Evolutionary conservation across 2,888 invertebrate species (phyloP).

Genomic region (Scotopteryx bipunctaria): DNA sequence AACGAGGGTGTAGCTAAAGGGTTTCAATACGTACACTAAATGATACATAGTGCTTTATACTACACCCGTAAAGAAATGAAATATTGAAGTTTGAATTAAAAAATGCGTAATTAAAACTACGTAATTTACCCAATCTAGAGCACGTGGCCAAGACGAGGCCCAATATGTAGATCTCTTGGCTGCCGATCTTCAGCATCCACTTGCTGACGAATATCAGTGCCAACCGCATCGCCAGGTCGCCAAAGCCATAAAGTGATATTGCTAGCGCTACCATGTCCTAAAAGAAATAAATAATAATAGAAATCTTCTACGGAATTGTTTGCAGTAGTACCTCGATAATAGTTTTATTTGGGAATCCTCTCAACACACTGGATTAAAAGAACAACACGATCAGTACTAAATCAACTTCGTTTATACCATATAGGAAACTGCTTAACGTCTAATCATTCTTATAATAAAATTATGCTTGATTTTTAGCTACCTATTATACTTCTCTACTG

Average conservation of each 20-base stretch:
- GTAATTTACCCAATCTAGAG: conserved; percentile 19
- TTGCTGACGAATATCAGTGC: conserved; percentile 80
- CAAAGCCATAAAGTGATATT: conserved; percentile 84
- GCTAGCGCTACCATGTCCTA: conserved; percentile 83
- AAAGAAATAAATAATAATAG: conserved; percentile 37
- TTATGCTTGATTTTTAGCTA: too few relatives aligned
- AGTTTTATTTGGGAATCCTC: too few relatives aligned
- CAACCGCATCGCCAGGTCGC: conserved; percentile 85
- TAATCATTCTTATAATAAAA: too few relatives aligned
- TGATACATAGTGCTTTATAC: too few relatives aligned
- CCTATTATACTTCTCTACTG: too few relatives aligned
- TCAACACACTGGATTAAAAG: neutral
- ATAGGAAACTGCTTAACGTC: too few relatives aligned
- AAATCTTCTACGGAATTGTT: too few relatives aligned
- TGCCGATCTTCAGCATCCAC: conserved; percentile 78
- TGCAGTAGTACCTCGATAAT: too few relatives aligned
- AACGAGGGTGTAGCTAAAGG: too few relatives aligned
- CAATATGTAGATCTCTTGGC: conserved; percentile 83
- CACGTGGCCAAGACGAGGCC: conserved; percentile 74
- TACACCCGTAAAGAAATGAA: neutral
- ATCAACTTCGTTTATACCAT: too few relatives aligned
- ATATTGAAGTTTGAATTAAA: neutral
- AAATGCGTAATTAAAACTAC: too few relatives aligned
- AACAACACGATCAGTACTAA: neutral
- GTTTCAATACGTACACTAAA: too few relatives aligned